Evolutionary conservation across 2,113 vertebrate species (phyloP), one percentile per base, ranked within the genome.

Genomic region (Merops nubicus): DNA sequence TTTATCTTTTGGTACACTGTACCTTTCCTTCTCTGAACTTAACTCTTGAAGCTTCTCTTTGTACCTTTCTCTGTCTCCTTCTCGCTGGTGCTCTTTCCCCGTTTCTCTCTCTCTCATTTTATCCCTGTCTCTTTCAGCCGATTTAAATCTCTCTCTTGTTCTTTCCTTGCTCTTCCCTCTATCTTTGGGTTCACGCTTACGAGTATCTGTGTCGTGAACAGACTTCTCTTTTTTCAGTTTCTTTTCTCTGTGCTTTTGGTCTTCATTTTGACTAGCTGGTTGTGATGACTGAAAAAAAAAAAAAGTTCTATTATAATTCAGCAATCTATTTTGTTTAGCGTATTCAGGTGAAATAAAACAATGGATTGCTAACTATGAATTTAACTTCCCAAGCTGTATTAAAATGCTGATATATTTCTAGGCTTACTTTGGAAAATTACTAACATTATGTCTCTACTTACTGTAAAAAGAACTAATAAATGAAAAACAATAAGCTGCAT

Each of bases 161-260:
- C 97, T 65, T 57, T 97, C 97, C 96, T 97, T 97, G 93, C 96
- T 86, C 77, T 89, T 96, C 38, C 88, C 82, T 95, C 96, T 81
- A 33, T 92, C 97, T 93, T 34, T 96, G 29, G 33, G 81, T 83
- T 96, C 94, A 51, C 97, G 77, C 59, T 65, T 91, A 67, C 56
- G 15, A 18, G 91, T 89, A 9, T 67, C 93, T n/a, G 15, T 3
- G 16, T 92, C 97, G 26, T 67, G 29, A 76, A 69, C 8, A 34
- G 89, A 93, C 6, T 45, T 81, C 9, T 97, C 98, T 89, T 89
- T 96, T 23, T 13, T 87, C 31, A 34, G 63, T 79, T 96, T 98
- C 87, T 93, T 97, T 75, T 97, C 98, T 80, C 85, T 96, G 73
- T 94, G 95, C 40, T 96, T 97, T 89, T 76, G 98, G 7, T 98